phyloP scores from a whole-genome alignment of 2,888 invertebrate species.

The Parnassius apollo region DNA sequence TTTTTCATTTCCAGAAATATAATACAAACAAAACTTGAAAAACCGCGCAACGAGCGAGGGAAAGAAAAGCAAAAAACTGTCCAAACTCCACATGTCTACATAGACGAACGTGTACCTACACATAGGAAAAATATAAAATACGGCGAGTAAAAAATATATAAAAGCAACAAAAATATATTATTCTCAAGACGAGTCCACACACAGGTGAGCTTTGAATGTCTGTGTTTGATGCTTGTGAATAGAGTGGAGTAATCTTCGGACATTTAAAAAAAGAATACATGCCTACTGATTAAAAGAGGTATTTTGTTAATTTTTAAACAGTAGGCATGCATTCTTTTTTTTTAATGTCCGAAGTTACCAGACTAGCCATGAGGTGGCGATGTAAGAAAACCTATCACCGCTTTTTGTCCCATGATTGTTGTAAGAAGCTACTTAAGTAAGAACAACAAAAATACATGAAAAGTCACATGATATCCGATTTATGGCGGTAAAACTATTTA shows the following conservation, averaged over 20 bases:
- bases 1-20: slow-evolving; percentile 24
- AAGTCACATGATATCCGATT: no score
- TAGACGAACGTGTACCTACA: slow-evolving; percentile 36
- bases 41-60: slow-evolving; percentile 33
- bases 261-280: not conserved
- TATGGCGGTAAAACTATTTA: no score
- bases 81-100: slow-evolving; percentile 30
- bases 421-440: no score
- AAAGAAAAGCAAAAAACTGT: slow-evolving; percentile 42
- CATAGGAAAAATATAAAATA: slow-evolving; percentile 79
- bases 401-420: no score
- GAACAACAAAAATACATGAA: no score
- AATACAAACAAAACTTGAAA: slow-evolving; percentile 23
- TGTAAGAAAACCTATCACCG: no score
- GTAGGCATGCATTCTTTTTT: no score
- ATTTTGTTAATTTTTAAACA: no score
- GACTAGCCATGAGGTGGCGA: no score
- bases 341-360: no score
- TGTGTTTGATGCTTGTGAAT: slow-evolving; percentile 42
- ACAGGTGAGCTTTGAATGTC: slow-evolving; percentile 57
- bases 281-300: not conserved
- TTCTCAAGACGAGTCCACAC: slow-evolving; percentile 70
- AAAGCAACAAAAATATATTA: slow-evolving; percentile 80
- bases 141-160: slow-evolving; percentile 72
- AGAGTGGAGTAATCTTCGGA: slow-evolving; percentile 42